Conservation (phyloP, 2,888 invertebrate genomes). For the Arctia plantaginis region DNA sequence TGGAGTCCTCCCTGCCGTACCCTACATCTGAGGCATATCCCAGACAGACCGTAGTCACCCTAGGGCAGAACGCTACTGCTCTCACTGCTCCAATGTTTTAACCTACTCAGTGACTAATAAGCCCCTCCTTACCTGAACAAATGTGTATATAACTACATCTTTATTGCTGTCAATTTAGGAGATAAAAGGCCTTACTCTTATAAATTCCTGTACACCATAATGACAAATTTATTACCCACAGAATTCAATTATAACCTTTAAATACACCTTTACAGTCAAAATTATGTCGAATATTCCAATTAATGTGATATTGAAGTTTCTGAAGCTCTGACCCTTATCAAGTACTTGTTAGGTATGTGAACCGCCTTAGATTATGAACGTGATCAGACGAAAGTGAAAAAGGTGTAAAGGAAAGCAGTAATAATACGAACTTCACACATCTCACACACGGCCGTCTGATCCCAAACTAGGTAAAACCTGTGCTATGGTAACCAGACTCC, state of each 20-base stretch:
- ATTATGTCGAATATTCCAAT: constrained; percentile 3
- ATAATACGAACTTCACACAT: neutral
- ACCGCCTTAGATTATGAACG: neutral
- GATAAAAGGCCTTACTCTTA: neutral
- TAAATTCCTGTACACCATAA: neutral
- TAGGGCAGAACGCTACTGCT: too few species aligned
- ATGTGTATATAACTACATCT: too few species aligned
- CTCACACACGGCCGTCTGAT: too few species aligned
- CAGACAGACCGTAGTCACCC: too few species aligned
- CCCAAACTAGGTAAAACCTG: too few species aligned
- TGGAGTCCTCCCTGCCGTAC: too few species aligned
- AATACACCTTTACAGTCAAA: neutral
- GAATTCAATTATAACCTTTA: neutral
- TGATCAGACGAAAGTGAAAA: neutral
- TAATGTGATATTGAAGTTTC: constrained; percentile 3
- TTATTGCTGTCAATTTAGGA: too few species aligned
- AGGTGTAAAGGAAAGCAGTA: neutral
- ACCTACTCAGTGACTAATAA: too few species aligned
- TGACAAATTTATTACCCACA: neutral
- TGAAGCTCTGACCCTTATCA: constrained; percentile 1
- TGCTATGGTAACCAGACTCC: too few species aligned
- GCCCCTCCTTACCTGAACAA: too few species aligned
- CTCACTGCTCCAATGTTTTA: too few species aligned
- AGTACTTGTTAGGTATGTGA: neutral
- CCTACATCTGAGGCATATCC: too few species aligned